Evolutionary conservation across 53 echinoderm and acorn worm genomes (phyloP).

Genomic region (Paracentrotus lividus): DNA sequence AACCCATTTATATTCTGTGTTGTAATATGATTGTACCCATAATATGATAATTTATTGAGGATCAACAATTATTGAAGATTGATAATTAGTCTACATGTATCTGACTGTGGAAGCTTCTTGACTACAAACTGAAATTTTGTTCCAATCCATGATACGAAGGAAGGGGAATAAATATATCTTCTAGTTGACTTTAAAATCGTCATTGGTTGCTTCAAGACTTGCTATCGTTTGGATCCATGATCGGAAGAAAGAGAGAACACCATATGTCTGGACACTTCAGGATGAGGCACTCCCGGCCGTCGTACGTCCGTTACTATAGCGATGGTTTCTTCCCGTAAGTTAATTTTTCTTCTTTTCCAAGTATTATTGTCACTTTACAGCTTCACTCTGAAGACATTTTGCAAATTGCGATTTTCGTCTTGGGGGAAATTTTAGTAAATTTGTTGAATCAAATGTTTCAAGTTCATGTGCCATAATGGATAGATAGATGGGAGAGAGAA

Average conservation of each 20-base stretch:
- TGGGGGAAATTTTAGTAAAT: not conserved
- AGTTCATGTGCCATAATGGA: not conserved
- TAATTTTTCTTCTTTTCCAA: not conserved
- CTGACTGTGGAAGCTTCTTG: not conserved
- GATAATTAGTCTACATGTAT: too few relatives aligned
- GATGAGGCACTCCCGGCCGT: constrained; percentile 34
- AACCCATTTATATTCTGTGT: too few relatives aligned
- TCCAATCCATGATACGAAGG: not conserved
- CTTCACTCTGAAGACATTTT: not conserved
- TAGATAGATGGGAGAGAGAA: not conserved
- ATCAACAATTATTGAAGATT: too few relatives aligned
- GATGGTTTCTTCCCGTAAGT: constrained; percentile 54
- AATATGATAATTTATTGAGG: too few relatives aligned
- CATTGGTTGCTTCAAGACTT: not conserved
- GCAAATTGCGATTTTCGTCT: not conserved
- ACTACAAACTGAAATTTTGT: not conserved
- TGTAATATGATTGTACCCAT: too few relatives aligned
- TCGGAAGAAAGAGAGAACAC: constrained; percentile 15
- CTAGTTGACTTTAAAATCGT: not conserved
- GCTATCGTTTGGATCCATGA: not conserved
- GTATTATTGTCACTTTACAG: not conserved
- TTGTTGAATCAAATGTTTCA: not conserved
- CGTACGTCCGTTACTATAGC: constrained; percentile 61
- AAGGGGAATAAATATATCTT: not conserved
- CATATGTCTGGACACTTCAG: constrained; percentile 32